Conservation (phyloP, 2,888 invertebrate genomes). For the Ormyrus labotus region DNA sequence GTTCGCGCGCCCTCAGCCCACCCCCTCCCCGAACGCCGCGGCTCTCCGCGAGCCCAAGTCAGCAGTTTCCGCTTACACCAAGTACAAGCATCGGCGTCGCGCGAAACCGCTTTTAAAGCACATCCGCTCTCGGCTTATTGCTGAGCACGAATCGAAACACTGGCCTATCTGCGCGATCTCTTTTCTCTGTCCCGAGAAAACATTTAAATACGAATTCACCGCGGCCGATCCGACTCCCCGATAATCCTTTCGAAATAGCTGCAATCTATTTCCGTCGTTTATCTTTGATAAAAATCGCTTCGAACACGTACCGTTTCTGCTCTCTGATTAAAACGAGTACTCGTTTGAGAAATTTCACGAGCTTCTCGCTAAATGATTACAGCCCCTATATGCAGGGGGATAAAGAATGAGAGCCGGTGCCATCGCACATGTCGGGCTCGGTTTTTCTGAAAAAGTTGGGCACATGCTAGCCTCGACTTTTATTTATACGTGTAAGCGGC, state of each 20-base stretch:
- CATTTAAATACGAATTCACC: conserved; percentile 65
- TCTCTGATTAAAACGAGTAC: background rate
- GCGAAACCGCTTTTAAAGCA: conserved; percentile 36
- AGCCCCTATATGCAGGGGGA: no score
- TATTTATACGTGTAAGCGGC: no score
- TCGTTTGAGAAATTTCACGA: no score
- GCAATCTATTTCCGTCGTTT: no score
- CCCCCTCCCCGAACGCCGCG: background rate
- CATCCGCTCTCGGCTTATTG: conserved; percentile 67
- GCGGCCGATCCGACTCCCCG: background rate
- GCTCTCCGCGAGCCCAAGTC: conserved; percentile 57
- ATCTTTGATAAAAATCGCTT: background rate
- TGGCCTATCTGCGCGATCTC: conserved; percentile 71
- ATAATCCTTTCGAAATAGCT: no score
- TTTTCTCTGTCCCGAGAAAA: conserved; percentile 66
- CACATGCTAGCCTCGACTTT: no score
- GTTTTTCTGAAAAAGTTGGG: no score
- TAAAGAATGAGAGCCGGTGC: no score
- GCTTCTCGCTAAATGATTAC: no score
- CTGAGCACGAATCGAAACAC: conserved; percentile 71
- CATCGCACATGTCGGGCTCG: no score
- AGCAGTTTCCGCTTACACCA: conserved; percentile 62
- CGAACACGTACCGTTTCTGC: background rate
- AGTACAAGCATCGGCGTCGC: conserved; percentile 40
- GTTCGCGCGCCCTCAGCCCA: conserved; percentile 43